Evolutionary conservation across 2,797 vertebrate species (phyloP), one percentile per base, ranked within the genome.

Genomic region (Thamnophis elegans): DNA sequence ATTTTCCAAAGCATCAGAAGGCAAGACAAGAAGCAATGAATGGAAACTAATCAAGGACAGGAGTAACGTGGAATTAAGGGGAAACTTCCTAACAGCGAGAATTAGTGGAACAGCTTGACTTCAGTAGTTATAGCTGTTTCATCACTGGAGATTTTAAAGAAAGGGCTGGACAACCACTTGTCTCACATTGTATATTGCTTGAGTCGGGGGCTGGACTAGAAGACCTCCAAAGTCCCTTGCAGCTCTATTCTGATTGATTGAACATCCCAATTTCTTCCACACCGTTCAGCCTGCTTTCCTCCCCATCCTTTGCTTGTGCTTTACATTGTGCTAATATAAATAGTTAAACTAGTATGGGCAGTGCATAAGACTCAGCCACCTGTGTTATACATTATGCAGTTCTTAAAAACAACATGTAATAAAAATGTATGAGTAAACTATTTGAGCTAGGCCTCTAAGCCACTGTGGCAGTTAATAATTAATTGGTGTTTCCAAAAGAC

Each of bases 401-500:
- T 96, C 91, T 92, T 90, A 87, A 62, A 62, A 54, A 25, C 12
- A 16, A n/a, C 51, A 87, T 9, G 59, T 42, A 91, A 93, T 86
- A 36, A 91, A 78, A 94, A 94, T 95, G 5, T 93, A n/a, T 94
- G 82, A 96, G 89, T 92, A 95, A 97, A 97, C 95, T 28, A 87
- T 93, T 93, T 95, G 60, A 90, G 1, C 36, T 95, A 94, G 65
- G 88, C 94, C 94, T 95, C 88, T 82, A 96, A 96, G 96, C 47
- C 78, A 94, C 93, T 22, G 3, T 68, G 94, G 90, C 68, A 95
- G 54, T 97, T 96, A 97, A 97, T 97, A 97, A 96, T 97, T 97
- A 97, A 97, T 96, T 95, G 91, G 68, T 96, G 92, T 96, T 97
- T 95, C 97, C 94, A 97, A 97, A 97, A 96, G 85, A 28, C 13